A percentile compares a stretch with the other conserved stretches of the same genome.
Conservation (phyloP, 2,888 invertebrate genomes). For the Smittia aterrima region DNA sequence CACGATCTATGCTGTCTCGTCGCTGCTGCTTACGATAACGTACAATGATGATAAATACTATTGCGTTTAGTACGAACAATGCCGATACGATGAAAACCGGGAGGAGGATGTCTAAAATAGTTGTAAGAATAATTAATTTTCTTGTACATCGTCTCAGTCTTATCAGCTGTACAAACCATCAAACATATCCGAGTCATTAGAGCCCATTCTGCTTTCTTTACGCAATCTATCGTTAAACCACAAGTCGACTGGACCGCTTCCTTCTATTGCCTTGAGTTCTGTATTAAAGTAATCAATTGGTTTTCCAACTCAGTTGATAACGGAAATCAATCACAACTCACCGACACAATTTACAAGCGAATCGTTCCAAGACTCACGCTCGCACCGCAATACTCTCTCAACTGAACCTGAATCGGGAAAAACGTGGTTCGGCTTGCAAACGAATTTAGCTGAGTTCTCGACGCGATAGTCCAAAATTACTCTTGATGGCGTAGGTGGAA, state of each 20-base stretch:
- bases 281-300: background rate
- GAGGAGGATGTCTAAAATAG: constrained; percentile 65
- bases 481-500: constrained; percentile 62
- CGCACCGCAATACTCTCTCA: constrained; percentile 63
- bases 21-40: constrained; percentile 44
- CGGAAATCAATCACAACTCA: constrained; percentile 52
- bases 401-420: constrained; percentile 73
- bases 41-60: constrained; percentile 71
- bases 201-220: constrained; percentile 44
- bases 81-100: constrained; percentile 69
- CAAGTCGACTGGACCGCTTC: constrained; percentile 22
- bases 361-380: constrained; percentile 65
- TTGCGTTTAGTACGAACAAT: constrained; percentile 69
- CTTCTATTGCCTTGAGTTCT: constrained; percentile 15
- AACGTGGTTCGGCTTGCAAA: constrained; percentile 66
- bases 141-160: background rate
- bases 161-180: constrained; percentile 44
- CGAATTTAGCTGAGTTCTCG: constrained; percentile 64
- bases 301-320: constrained; percentile 20
- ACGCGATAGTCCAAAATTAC: constrained; percentile 68
- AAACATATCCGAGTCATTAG: constrained; percentile 46
- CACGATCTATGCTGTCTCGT: constrained; percentile 15
- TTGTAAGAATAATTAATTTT: background rate
- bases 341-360: constrained; percentile 63
- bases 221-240: constrained; percentile 23